Evolutionary conservation across 2,888 invertebrate genomes (phyloP).

Genomic region (Fragum sueziense): DNA sequence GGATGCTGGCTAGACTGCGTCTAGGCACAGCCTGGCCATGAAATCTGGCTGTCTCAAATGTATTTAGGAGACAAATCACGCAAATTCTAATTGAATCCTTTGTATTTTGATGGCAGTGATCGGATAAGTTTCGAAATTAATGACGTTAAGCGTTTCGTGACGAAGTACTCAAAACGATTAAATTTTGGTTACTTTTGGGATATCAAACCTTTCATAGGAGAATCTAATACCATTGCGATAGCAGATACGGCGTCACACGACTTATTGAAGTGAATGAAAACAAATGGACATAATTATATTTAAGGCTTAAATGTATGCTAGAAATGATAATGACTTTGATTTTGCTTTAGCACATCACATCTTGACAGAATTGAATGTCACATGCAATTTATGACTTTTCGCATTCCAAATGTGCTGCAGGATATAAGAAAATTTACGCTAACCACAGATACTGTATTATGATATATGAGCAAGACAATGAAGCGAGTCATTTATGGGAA

Average conservation of each 20-base stretch:
- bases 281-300: conserved; percentile 53
- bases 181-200: neutral
- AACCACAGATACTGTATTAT: conserved; percentile 88
- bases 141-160: conserved; percentile 82
- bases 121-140: conserved; percentile 87
- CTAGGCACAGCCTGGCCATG: no score
- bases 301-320: conserved; percentile 69
- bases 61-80: no score
- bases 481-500: conserved; percentile 84
- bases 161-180: neutral
- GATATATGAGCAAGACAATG: conserved; percentile 91
- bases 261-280: neutral
- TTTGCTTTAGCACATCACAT: conserved; percentile 85
- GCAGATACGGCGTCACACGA: neutral
- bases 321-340: conserved; percentile 92
- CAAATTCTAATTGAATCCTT: conserved; percentile 54
- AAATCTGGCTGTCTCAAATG: no score
- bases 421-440: conserved; percentile 86
- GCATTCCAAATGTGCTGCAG: conserved; percentile 89
- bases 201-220: neutral
- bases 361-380: conserved; percentile 91
- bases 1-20: no score
- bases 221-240: neutral
- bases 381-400: conserved; percentile 89
- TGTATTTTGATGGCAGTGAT: conserved; percentile 88